Conservation (phyloP, 2,888 invertebrate genomes). For the Caenorhabditis sulstoni region DNA sequence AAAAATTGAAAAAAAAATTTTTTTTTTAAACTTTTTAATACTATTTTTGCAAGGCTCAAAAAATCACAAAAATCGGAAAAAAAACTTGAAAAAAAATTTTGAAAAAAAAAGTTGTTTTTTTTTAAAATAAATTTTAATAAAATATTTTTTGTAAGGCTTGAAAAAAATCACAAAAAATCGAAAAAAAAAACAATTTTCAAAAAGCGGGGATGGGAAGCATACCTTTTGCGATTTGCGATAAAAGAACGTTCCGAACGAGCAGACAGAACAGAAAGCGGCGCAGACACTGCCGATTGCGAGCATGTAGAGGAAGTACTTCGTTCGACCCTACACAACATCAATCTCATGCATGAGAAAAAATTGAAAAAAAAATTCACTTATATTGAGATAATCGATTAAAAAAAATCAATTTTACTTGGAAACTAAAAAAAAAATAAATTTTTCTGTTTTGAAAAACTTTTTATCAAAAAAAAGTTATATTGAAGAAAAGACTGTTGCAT, state of each 20-base stretch:
- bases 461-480: no score
- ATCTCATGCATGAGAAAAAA: no score
- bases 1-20: no score
- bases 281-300: slow-evolving; percentile 69
- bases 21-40: not conserved
- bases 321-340: slow-evolving; percentile 52
- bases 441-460: no score
- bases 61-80: not conserved
- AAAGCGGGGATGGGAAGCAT: slow-evolving; percentile 5
- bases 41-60: not conserved
- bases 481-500: no score
- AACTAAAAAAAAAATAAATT: no score
- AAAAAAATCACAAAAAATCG: not conserved
- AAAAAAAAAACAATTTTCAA: not conserved
- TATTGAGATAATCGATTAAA: no score
- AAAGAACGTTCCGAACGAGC: slow-evolving; percentile 72
- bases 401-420: no score
- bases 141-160: no score
- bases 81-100: not conserved
- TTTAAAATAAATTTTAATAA: no score
- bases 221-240: slow-evolving; percentile 71
- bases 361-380: no score
- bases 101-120: no score
- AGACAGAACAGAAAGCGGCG: slow-evolving; percentile 68
- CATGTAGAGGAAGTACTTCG: slow-evolving; percentile 70